Evolutionary conservation across 1,140 invertebrate species (phyloP).

Genomic region (Kradibia gibbosae): DNA sequence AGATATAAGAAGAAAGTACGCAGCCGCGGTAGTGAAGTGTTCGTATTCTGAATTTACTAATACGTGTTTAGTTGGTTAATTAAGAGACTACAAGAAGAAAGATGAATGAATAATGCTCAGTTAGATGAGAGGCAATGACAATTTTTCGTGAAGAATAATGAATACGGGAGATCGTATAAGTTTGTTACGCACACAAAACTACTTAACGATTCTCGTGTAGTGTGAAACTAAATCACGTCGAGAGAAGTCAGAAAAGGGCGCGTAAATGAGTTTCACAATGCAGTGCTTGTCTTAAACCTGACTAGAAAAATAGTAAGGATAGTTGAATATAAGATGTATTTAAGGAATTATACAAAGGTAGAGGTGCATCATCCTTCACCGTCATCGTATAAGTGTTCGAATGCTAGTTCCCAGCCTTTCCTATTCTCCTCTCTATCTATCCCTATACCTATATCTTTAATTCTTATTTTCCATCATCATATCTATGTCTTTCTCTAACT

Average conservation of each 20-base stretch:
- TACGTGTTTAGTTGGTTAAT: neutral
- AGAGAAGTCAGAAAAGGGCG: neutral
- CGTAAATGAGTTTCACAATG: neutral
- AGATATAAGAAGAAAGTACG: neutral
- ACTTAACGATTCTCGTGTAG: neutral
- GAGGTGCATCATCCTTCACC: slow-evolving; percentile 24
- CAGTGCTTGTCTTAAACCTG: no score
- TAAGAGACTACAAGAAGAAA: neutral
- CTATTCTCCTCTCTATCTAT: neutral
- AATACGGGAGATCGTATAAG: neutral
- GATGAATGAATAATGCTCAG: neutral
- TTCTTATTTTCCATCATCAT: neutral
- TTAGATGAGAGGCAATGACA: no score
- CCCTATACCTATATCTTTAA: neutral
- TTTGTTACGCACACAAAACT: neutral
- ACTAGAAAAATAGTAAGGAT: neutral
- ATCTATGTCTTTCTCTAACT: neutral
- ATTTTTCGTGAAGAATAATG: neutral
- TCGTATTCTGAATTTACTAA: slow-evolving; percentile 17
- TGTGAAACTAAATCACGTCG: slow-evolving; percentile 17
- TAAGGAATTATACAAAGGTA: neutral
- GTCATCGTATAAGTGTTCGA: slow-evolving; percentile 1
- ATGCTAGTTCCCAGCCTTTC: neutral
- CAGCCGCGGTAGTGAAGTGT: slow-evolving; percentile 8
- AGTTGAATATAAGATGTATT: neutral